Evolutionary conservation across 2,888 invertebrate genomes (phyloP), one percentile per base, ranked within the genome.

Genomic region (Pristionchus maxplancki): DNA sequence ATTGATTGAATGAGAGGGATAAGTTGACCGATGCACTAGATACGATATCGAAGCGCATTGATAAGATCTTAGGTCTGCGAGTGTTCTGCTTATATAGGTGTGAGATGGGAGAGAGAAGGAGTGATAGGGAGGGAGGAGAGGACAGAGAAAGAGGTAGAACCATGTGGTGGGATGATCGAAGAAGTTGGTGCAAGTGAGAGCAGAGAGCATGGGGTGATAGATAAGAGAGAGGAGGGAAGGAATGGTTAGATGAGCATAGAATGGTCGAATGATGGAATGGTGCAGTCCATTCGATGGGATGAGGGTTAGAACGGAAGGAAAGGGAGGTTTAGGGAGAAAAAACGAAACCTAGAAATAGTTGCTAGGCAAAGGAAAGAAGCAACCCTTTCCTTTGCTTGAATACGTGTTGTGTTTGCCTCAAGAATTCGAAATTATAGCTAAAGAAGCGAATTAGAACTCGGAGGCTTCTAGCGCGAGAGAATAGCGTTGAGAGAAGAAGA

Each of bases 111-210:
- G 62, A 31, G 48, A 8, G 11, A 24, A 37, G 28, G 64, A 20
- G 5, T 28, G 28, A 44, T 31, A 44, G 62, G 3, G 62, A 62
- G 40, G 8, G 37, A 85, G 62, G 62, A 62, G 37, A 40, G 64
- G 20, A 1, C 37, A 85, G 62, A 85, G 64, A 64, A 53, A 44
- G 85, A 85, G 85, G 34, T 40, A 9, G 85, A 62, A 62, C 62
- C 62, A 85, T 85, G 64, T 85, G 64, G 85, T 85, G 62, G 62
- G 85, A 62, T 85, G 85, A 85, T 85, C 40, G 13, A 40, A 64
- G 62, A 44, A 40, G 62, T 48, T 85, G 64, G 64, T n/a, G 64
- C 40, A 44, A 40, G 64, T 64, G 44, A 28, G 64, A 44, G 28
- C 44, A 44, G 31, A 85, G 82, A 53, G 82, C 53, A 83, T 83